Conservation (phyloP, 2,113 vertebrate genomes). For the Rhineura floridana region DNA sequence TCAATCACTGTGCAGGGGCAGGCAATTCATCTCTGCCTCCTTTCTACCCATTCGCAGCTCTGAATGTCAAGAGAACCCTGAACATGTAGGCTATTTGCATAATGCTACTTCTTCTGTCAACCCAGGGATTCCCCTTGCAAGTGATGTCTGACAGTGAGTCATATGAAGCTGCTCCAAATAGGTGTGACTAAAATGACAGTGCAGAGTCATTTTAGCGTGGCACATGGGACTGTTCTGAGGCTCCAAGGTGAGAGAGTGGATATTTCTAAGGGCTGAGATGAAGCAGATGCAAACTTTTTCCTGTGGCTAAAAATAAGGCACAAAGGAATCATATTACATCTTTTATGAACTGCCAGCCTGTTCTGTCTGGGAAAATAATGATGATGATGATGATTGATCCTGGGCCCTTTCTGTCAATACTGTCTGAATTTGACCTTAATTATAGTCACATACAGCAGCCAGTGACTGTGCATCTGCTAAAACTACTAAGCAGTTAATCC, state of each 20-base stretch:
- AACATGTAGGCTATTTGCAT: slow-evolving; percentile 61
- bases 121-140: slow-evolving; percentile 63
- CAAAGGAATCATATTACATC: neutral
- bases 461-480: slow-evolving; percentile 63
- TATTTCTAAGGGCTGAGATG: slow-evolving; percentile 38
- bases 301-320: slow-evolving; percentile 35
- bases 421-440: slow-evolving; percentile 50
- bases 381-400: too few relatives aligned
- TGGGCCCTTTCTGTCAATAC: slow-evolving; percentile 27
- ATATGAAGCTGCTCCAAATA: slow-evolving; percentile 37
- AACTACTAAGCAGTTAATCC: slow-evolving; percentile 62
- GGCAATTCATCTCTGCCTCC: slow-evolving; percentile 60
- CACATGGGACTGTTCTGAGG: neutral
- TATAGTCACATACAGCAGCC: slow-evolving; percentile 62
- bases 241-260: slow-evolving; percentile 49
- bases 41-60: slow-evolving; percentile 39
- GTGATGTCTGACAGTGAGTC: slow-evolving; percentile 59
- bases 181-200: slow-evolving; percentile 12
- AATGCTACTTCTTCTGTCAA: slow-evolving; percentile 53
- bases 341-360: slow-evolving; percentile 9
- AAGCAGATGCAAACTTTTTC: slow-evolving; percentile 39
- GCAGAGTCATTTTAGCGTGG: neutral
- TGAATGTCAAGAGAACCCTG: slow-evolving; percentile 47
- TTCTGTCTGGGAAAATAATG: slow-evolving; percentile 40
- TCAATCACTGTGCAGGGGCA: slow-evolving; percentile 40